A percentile compares a stretch with the other conserved stretches of the same genome.
Evolutionary conservation across 2,888 invertebrate species (phyloP).

Genomic region (Tuberolachnus salignus): DNA sequence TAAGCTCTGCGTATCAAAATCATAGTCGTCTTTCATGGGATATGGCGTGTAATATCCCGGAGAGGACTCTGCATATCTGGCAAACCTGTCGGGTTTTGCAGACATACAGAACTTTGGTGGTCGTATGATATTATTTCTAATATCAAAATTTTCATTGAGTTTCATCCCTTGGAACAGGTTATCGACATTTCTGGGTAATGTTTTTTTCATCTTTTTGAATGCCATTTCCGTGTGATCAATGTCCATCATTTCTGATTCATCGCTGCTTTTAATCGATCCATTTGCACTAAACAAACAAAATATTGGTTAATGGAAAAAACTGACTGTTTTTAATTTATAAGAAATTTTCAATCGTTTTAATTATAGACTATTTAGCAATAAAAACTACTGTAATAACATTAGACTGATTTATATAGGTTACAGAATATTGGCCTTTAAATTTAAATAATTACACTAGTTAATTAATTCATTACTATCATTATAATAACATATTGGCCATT

Average conservation of each 20-base stretch:
- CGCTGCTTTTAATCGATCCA: conserved; percentile 26
- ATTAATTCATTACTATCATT: no score
- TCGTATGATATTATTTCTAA: conserved; percentile 6
- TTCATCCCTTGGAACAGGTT: conserved; percentile 37
- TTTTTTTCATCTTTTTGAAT: neutral
- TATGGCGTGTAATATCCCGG: conserved; percentile 19
- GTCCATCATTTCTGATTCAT: conserved; percentile 48
- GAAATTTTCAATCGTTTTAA: no score
- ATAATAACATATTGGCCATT: no score
- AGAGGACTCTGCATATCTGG: conserved; percentile 2
- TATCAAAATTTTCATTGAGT: conserved; percentile 9
- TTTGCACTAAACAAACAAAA: conserved; percentile 46
- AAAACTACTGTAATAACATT: no score
- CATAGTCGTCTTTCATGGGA: conserved; percentile 36
- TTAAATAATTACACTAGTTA: no score
- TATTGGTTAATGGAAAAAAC: no score
- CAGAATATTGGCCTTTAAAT: no score
- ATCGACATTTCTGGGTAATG: conserved; percentile 1
- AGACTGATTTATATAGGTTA: no score
- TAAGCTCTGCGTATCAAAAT: conserved; percentile 34
- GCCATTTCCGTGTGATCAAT: conserved; percentile 2
- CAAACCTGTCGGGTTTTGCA: conserved; percentile 9
- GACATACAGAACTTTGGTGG: conserved; percentile 15
- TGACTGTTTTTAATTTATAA: no score
- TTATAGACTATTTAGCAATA: no score